Conservation (phyloP, 2,113 vertebrate genomes). For the Epinephelus lanceolatus region DNA sequence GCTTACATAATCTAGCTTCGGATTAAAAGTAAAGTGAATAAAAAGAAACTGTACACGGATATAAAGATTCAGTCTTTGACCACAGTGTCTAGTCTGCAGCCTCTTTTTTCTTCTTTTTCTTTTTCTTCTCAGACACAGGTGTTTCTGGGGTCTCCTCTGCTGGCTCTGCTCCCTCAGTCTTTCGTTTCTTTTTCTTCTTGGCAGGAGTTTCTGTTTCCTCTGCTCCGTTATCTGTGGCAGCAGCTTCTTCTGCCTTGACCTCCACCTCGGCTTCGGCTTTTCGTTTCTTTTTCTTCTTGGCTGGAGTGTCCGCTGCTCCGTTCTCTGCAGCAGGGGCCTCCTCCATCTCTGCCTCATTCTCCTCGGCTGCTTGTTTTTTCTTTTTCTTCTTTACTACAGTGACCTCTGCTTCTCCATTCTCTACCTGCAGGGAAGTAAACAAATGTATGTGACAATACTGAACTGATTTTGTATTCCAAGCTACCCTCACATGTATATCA, state of each 20-base stretch:
- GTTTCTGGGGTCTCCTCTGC: slow-evolving; percentile 54
- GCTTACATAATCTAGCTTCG: background rate
- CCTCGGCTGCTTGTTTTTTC: slow-evolving; percentile 77
- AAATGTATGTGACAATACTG: rapidly evolving
- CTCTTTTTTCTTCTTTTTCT: slow-evolving; percentile 79
- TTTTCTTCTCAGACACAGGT: slow-evolving; percentile 69
- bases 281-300: slow-evolving; percentile 85
- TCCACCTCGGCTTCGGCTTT: slow-evolving; percentile 61
- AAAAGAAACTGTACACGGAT: slow-evolving; percentile 77
- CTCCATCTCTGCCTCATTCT: slow-evolving; percentile 31
- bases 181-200: slow-evolving; percentile 85
- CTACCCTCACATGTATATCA: background rate
- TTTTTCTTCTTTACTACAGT: slow-evolving; percentile 68
- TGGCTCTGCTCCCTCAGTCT: slow-evolving; percentile 34
- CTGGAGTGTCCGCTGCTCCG: slow-evolving; percentile 73
- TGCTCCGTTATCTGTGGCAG: slow-evolving; percentile 16
- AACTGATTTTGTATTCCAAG: background rate
- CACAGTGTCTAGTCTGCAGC: slow-evolving; percentile 23
- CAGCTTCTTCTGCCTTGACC: background rate
- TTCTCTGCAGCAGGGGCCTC: slow-evolving; percentile 59
- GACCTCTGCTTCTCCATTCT: slow-evolving; percentile 59
- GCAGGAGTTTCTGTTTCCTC: slow-evolving; percentile 78
- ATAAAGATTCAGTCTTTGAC: slow-evolving; percentile 31
- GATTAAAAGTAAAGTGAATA: background rate
- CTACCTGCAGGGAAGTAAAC: slow-evolving; percentile 12